Evolutionary conservation across 1,140 invertebrate genomes (phyloP), one percentile per base, ranked within the genome.

Genomic region (Sesamia nonagrioides): DNA sequence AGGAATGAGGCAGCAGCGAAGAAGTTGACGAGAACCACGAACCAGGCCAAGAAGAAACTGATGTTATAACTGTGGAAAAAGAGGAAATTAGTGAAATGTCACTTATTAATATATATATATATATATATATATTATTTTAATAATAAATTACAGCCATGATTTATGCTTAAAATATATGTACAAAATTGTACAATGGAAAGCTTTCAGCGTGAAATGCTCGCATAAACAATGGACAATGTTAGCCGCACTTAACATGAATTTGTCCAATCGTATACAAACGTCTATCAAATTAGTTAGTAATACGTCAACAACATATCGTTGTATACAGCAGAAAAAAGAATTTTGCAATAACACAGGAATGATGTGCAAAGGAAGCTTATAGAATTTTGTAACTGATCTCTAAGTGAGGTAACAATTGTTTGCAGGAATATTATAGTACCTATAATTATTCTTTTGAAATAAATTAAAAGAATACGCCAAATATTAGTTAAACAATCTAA

Each of bases 41-140:
- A 95, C 97, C 98, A 98, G 1, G 97, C 98, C 69, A 98, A 89
- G 86, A 97, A 96, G 90, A 97, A 96, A 21, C 97, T 98, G 87
- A 96, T 98, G 61, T 97, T 97, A 89, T 97, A 97, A 27, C 95
- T 95, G 86, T 83, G 17, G 3, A 45, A 54, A 60, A 79, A 77
- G 7, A 63, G 21, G 2, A 58, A n/a, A 35, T 60, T 15, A 27
- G 18, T 6, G 27, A 35, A 17, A 35, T 8, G 11, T 58, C 9
- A 40, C 6, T 18, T 7, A 54, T 6, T 2, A 18, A 18, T 54
- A 18, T 18, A 8, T 17, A 8, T 17, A 7, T 52, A 17, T 6
- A 60, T n/a, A 33, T 27, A 17, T 27, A 33, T 18, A 13, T 58
- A 7, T 5, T 13, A 13, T 5, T 9, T 3, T 58, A 11, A 27